Base-by-base conservation (phyloP, 1,140 invertebrate species). In the Lepidurus arcticus region DNA sequence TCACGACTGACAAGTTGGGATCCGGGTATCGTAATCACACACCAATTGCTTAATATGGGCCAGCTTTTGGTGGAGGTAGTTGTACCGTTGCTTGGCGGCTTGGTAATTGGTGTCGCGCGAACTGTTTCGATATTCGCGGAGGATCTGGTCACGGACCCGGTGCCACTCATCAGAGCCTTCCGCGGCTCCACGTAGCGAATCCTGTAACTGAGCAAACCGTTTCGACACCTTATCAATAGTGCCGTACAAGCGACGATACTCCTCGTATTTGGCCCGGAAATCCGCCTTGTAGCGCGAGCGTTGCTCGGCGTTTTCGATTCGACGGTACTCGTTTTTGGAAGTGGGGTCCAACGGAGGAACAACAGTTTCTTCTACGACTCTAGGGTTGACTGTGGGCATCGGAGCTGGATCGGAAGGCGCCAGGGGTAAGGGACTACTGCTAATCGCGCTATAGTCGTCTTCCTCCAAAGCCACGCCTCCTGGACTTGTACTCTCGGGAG, bases 1-100 rank as follows among this genome's bases (percentile, higher is more conserved):
- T 78, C 78, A 80, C 24, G 80, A 80, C 24, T 78, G 44, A 44
- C 74, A 80, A 34, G 73, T 79, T 47, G 79, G 78, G 10, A 47
- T 73, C 78, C 53, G 53, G 21, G 47, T 76, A 74, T 96, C 94
- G 86, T 92, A 96, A 34, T 94, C 92, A 77, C 88, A 83, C 21
- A 97, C 93, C 82, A 95, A 88, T 81, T 89, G 88, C 86, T 97
- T 97, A 83, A 97, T 95, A 84, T 96, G 92, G 79, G 92, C 92
- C 84, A 97, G 87, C 84, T 97, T 97, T 76, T 91, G 90, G 84
- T 97, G 94, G 81, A 97, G 88, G 85, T 94, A 95, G 79, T 93
- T 88, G 84, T 94, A 94, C 79, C 93, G 89, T 81, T 87, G 86
- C 84, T 92, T 92, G 80, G 91, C 89, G 79, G 90, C 87, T 81